These are phyloP conservation scores for Ctenosaura bakeri DNA, from an alignment of 2,797 vertebrate species.

Conservation along the genomic window DNA sequence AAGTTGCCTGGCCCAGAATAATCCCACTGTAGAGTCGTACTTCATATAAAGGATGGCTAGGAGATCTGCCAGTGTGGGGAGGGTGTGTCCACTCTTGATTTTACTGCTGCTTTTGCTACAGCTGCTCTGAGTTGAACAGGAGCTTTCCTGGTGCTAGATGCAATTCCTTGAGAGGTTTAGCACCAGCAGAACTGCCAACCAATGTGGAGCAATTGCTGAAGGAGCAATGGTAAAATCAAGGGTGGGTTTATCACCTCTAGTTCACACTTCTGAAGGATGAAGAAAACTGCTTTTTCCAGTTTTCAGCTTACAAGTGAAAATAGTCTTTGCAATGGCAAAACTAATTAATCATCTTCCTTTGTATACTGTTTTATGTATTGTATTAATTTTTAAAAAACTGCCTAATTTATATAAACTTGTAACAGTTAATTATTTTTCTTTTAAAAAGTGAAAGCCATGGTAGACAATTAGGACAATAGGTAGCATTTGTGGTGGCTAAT, in stretches of 20 bases:
- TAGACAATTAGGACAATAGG: slow-evolving; percentile 12
- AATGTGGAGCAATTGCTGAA: no score
- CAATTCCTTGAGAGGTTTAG: no score
- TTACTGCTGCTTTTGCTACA: no score
- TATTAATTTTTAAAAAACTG: background rate
- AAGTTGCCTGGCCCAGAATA: background rate
- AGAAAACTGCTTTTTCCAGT: background rate
- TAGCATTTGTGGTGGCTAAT: background rate
- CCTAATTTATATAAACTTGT: slow-evolving; percentile 30
- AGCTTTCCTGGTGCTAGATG: no score
- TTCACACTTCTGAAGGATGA: background rate
- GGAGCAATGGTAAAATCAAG: no score
- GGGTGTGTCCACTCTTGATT: no score
- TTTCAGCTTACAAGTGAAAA: background rate
- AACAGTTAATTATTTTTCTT: background rate
- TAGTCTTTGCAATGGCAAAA: background rate
- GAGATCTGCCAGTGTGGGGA: no score
- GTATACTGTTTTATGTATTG: background rate
- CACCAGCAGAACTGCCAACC: no score
- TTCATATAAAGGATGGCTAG: background rate
- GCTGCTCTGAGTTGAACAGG: no score
- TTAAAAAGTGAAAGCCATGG: background rate
- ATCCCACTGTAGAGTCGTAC: background rate
- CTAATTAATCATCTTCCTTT: background rate
- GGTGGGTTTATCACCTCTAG: no score